A percentile compares a stretch with the other conserved stretches of the same genome.
Evolutionary conservation across 2,113 vertebrate genomes (phyloP).

Genomic region (Callithrix jacchus): DNA sequence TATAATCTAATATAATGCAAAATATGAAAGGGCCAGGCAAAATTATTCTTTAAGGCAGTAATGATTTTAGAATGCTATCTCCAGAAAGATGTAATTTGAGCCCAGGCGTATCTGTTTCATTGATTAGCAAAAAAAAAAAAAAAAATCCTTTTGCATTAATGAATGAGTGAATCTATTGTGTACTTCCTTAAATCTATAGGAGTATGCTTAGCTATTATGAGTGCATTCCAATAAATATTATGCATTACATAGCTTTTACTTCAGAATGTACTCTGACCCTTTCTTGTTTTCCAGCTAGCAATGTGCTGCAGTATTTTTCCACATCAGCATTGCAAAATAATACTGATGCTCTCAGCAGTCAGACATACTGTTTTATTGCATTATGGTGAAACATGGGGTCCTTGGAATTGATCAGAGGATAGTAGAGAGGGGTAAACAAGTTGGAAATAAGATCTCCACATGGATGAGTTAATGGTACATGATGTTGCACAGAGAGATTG

Average conservation of each 20-base stretch:
- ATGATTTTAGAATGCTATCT: neutral
- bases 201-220: neutral
- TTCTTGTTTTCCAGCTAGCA: neutral
- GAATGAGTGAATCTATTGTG: neutral
- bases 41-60: neutral
- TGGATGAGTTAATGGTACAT: neutral
- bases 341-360: neutral
- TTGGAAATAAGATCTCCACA: neutral
- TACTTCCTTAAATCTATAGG: neutral
- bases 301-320: neutral
- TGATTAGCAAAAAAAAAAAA: neutral
- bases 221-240: neutral
- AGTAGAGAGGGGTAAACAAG: neutral
- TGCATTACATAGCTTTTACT: neutral
- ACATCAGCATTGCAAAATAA: neutral
- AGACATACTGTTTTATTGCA: neutral
- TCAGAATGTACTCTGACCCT: neutral
- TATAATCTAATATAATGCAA: neutral
- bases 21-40: neutral
- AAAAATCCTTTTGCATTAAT: neutral
- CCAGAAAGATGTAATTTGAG: constrained; percentile 1
- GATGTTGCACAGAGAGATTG: neutral
- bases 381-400: neutral
- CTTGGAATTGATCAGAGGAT: neutral
- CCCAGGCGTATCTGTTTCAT: neutral